Conservation (phyloP, 2,797 vertebrate genomes). For the Lemur catta region DNA sequence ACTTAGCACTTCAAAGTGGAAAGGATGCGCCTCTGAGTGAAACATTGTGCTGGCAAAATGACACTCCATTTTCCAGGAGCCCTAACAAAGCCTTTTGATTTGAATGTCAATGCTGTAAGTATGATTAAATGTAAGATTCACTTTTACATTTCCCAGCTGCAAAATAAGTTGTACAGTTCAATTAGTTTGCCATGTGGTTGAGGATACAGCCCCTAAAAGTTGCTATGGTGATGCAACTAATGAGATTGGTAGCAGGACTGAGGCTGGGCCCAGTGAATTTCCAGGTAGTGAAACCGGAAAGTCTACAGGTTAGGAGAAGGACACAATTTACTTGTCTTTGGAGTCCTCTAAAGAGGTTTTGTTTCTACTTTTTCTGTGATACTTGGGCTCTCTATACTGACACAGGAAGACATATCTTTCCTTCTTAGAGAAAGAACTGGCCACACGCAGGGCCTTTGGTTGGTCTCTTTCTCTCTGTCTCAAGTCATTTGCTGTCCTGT, state of each 20-base stretch:
- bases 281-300: neutral
- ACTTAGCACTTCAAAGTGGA: conserved; percentile 63
- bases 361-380: neutral
- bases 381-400: neutral
- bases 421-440: neutral
- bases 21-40: conserved; percentile 65
- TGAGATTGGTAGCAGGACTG: conserved; percentile 41
- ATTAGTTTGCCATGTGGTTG: conserved; percentile 71
- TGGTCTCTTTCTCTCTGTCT: neutral
- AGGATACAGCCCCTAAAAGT: conserved; percentile 69
- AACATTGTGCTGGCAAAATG: conserved; percentile 70
- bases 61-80: conserved; percentile 72
- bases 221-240: conserved; percentile 69
- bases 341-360: neutral
- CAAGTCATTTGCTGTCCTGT: neutral
- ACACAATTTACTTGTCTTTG: neutral
- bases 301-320: neutral
- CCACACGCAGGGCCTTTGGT: neutral
- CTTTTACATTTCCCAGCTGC: conserved; percentile 79
- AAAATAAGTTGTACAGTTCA: conserved; percentile 78
- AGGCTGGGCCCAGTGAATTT: conserved; percentile 47
- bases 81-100: conserved; percentile 80
- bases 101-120: conserved; percentile 78
- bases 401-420: neutral
- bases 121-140: conserved; percentile 76